phyloP scores from a whole-genome alignment of 2,888 invertebrate species.

The Pachymerium ferrugineum region DNA sequence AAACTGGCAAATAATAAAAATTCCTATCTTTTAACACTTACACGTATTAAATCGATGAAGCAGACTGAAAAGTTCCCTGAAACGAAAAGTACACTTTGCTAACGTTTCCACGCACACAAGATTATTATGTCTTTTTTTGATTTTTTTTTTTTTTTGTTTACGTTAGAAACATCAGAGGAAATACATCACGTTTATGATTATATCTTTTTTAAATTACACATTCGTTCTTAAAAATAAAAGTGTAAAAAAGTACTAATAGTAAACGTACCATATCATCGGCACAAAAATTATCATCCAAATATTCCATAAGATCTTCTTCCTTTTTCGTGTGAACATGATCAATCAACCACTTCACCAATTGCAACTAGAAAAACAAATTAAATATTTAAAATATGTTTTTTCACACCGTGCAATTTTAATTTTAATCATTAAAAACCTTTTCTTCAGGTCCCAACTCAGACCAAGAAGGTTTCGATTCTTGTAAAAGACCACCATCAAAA shows the following conservation, averaged over 20 bases:
- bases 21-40: not conserved
- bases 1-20: not conserved
- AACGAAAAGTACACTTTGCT: not conserved
- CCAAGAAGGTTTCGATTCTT: constrained; percentile 38
- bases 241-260: no score
- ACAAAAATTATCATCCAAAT: constrained; percentile 40
- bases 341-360: constrained; percentile 39
- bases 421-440: constrained; percentile 36
- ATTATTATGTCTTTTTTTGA: no score
- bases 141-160: no score
- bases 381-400: no score
- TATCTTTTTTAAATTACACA: not conserved
- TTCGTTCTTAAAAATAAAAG: no score
- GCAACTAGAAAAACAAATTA: constrained; percentile 36
- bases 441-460: constrained; percentile 39
- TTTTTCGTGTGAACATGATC: constrained; percentile 41
- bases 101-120: no score
- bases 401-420: no score
- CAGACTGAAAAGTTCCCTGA: not conserved
- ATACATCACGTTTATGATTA: not conserved
- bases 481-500: constrained; percentile 37
- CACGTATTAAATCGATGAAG: not conserved
- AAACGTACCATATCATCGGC: constrained; percentile 39
- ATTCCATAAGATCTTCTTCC: constrained; percentile 41
- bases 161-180: not conserved